A percentile compares a stretch with the other conserved stretches of the same genome.
These are phyloP conservation scores for Horisme vitalbata DNA, from an alignment of 2,888 invertebrate genomes.

Conservation along the genomic window DNA sequence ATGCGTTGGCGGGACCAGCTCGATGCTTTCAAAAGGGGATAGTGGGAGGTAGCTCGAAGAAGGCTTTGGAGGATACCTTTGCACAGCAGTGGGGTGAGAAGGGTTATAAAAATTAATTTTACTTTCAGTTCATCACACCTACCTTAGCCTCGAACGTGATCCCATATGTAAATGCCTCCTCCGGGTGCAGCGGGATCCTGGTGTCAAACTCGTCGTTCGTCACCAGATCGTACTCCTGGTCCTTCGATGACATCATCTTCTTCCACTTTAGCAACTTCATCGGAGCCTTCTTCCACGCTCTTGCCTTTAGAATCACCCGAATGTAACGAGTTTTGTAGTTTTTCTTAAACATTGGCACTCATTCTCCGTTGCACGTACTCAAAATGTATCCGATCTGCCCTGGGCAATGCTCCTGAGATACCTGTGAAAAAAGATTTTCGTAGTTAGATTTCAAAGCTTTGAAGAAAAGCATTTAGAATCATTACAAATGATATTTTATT, in stretches of 20 bases:
- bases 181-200: conserved; percentile 97
- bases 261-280: conserved; percentile 76
- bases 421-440: conserved; percentile 32
- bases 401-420: conserved; percentile 15
- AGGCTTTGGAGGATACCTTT: no score
- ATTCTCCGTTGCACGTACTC: conserved; percentile 32
- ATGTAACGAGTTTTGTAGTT: conserved; percentile 64
- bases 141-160: conserved; percentile 99
- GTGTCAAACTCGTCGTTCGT: conserved; percentile 98
- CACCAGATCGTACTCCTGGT: conserved; percentile 93
- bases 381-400: conserved; percentile 20
- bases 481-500: no score
- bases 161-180: conserved; percentile 98
- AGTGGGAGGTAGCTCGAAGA: no score
- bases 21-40: no score
- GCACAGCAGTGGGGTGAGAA: no score
- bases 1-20: no score
- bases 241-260: conserved; percentile 92
- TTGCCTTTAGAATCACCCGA: conserved; percentile 62
- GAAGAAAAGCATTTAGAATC: no score
- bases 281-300: conserved; percentile 66
- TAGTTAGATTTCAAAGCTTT: background rate
- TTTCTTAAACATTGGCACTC: conserved; percentile 68
- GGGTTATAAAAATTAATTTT: no score
- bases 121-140: conserved; percentile 34